Percentiles rank a stretch among this genome's conserved stretches.
These are phyloP conservation scores for Carassius gibelio DNA, from an alignment of 2,113 vertebrate species.

Conservation along the genomic window DNA sequence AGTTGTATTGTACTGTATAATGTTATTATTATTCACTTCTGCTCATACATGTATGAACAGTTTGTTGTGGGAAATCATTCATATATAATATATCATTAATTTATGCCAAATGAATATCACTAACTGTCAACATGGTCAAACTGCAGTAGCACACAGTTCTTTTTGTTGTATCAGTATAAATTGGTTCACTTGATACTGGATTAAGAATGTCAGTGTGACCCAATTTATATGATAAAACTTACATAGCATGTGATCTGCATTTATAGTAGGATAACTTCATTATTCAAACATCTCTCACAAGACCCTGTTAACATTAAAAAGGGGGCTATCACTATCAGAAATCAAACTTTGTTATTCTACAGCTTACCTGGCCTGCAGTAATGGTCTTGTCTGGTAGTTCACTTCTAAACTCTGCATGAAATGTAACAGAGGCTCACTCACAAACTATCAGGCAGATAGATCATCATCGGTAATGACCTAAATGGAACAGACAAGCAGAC, in stretches of 20 bases:
- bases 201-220: not conserved
- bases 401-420: not conserved
- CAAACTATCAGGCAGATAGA: not conserved
- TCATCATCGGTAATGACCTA: conserved; percentile 48
- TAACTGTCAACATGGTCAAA: not conserved
- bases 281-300: not conserved
- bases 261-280: not conserved
- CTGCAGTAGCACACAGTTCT: not conserved
- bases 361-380: conserved; percentile 4
- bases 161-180: not conserved
- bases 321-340: not conserved
- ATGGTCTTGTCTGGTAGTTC: not conserved
- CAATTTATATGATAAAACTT: not conserved
- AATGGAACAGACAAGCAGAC: conserved; percentile 9
- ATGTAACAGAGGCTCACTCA: not conserved
- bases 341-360: not conserved
- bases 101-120: not conserved
- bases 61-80: not conserved
- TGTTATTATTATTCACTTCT: not conserved
- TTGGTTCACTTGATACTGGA: not conserved
- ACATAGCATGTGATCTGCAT: not conserved
- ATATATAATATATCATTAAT: not conserved
- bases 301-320: not conserved
- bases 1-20: not conserved
- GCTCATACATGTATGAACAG: not conserved